Percentiles rank a stretch among this genome's conserved stretches.
phyloP scores from a whole-genome alignment of 2,888 invertebrate genomes.

The Chalcosyrphus nemorum region DNA sequence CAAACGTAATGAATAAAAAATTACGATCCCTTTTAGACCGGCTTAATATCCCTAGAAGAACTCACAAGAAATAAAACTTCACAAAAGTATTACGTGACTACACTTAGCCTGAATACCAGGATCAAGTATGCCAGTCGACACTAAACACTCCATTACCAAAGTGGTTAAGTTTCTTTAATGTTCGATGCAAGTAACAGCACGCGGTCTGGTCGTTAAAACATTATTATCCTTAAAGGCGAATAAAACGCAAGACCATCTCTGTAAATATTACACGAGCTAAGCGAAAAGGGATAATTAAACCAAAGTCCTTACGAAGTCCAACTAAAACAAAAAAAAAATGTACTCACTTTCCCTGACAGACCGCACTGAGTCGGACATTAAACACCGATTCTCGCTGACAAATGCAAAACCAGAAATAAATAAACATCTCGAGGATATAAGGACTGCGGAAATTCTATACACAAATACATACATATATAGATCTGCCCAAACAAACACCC shows the following conservation, averaged over 20 bases:
- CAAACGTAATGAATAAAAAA: too few species aligned
- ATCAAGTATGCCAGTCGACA: not conserved
- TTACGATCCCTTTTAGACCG: too few species aligned
- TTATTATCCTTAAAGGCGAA: not conserved
- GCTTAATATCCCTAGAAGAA: too few species aligned
- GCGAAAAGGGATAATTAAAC: not conserved
- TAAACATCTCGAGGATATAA: slow-evolving; percentile 23
- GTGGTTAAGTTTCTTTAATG: not conserved
- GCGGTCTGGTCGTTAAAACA: slow-evolving; percentile 8
- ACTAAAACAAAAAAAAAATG: not conserved
- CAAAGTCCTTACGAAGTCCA: not conserved
- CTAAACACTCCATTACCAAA: not conserved
- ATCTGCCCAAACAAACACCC: not conserved
- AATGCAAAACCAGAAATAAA: slow-evolving; percentile 45
- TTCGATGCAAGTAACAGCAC: not conserved
- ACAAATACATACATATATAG: too few species aligned
- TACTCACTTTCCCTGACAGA: too few species aligned
- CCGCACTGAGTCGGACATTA: not conserved
- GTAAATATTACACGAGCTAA: slow-evolving; percentile 9
- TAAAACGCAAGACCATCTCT: not conserved
- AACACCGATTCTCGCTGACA: slow-evolving; percentile 41
- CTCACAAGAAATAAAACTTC: too few species aligned
- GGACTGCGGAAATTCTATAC: slow-evolving; percentile 2
- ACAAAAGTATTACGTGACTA: too few species aligned
- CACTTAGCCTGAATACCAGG: too few species aligned